These are phyloP conservation scores for Zaprionus kolodkinae DNA, from an alignment of 1,140 invertebrate genomes.

Conservation along the genomic window DNA sequence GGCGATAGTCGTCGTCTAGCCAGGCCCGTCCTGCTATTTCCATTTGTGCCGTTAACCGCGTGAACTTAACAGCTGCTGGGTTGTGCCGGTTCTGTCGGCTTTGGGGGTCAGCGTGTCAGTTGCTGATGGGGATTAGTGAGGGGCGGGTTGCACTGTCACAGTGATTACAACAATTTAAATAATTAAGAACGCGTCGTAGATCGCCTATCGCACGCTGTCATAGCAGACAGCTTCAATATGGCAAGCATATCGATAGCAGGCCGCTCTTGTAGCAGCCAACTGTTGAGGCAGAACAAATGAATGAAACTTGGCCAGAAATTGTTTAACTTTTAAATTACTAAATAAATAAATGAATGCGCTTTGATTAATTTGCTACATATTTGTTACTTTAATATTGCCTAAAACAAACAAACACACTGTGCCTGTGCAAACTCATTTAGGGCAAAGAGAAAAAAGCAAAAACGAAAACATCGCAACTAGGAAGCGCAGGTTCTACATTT, in stretches of 20 bases:
- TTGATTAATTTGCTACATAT: background rate
- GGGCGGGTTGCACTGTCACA: constrained; percentile 14
- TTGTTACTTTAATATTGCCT: background rate
- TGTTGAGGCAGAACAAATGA: background rate
- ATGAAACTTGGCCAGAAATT: background rate
- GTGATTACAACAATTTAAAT: constrained; percentile 27
- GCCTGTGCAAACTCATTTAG: background rate
- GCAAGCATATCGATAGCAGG: constrained; percentile 5
- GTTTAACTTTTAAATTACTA: background rate
- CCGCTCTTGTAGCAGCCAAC: background rate
- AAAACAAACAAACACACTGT: background rate
- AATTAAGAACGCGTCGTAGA: constrained; percentile 20
- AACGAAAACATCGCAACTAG: background rate
- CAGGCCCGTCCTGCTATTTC: constrained; percentile 29
- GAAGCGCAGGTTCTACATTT: constrained; percentile 10
- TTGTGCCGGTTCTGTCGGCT: background rate
- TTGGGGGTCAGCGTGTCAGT: constrained; percentile 34
- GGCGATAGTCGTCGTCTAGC: constrained; percentile 51
- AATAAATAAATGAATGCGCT: background rate
- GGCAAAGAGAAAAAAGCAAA: background rate
- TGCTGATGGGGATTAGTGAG: constrained; percentile 25
- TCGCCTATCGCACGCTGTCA: constrained; percentile 10
- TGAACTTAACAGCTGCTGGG: constrained; percentile 45
- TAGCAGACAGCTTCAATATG: background rate
- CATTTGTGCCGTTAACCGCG: constrained; percentile 45